Base-by-base conservation (phyloP, 2,113 vertebrate genomes). In the Asarcornis scutulata region DNA sequence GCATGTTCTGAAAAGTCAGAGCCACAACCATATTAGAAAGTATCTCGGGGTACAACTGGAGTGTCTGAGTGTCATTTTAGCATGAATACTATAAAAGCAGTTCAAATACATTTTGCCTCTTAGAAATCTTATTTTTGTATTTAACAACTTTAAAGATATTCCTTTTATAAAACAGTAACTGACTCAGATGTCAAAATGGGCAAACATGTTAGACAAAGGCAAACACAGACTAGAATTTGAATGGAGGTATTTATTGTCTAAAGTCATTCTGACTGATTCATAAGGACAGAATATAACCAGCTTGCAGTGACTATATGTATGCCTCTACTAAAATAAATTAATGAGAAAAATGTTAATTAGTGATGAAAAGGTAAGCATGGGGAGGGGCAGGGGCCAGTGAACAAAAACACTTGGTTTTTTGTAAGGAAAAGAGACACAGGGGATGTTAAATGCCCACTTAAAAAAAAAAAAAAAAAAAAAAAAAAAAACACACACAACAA, bases 1-100 rank as follows among this genome's bases (percentile, higher is more conserved):
- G 40, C 34, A 76, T 71, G 58, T 76, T 79, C 80, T 90, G 82
- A 82, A 90, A 95, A 95, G 36, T 73, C 90, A 71, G 92, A 96
- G 66, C 55, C 79, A 76, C 58, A 69, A 89, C 50, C 77, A 83
- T 76, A 92, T 92, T 40, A 92, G 86, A 59, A 85, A 83, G 52
- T 63, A 75, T 78, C 42, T 86, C 56, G 89, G 72, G 25, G 34
- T 55, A 76, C n/a, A 91, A 73, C 46, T 64, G 34, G 59, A 72
- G 50, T 29, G 75, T 46, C 50, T 82, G 55, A 87, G 48, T 77
- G 63, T 60, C 36, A 75, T 64, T 95, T 92, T 68, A 94, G 36
- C 48, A 60, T 52, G 91, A 88, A 89, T 34, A 68, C 27, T 59
- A 8, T 38, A 73, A 75, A 21, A 87, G 22, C 20, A 87, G 88